A percentile compares a stretch with the other conserved stretches of the same genome.
These are phyloP conservation scores for Nebria brevicollis DNA, from an alignment of 2,888 invertebrate species.

Conservation along the genomic window DNA sequence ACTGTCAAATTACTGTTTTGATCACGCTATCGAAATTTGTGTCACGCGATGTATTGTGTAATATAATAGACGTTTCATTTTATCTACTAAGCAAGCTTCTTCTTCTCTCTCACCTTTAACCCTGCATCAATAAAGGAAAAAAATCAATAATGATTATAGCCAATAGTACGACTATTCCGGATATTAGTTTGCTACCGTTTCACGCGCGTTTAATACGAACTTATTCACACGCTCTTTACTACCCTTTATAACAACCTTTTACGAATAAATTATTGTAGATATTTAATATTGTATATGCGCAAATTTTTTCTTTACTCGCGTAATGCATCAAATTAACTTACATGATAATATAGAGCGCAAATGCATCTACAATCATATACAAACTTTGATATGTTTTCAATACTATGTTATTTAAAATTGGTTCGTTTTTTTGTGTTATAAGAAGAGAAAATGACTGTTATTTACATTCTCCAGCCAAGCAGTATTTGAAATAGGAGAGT, in stretches of 20 bases:
- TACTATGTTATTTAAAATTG: no score
- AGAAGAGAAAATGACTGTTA: no score
- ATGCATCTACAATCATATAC: no score
- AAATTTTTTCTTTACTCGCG: neutral
- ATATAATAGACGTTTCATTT: slow-evolving; percentile 44
- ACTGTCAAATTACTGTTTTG: slow-evolving; percentile 28
- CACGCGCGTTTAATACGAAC: slow-evolving; percentile 23
- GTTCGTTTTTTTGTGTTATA: no score
- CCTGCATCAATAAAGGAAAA: slow-evolving; percentile 16
- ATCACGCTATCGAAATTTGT: slow-evolving; percentile 41
- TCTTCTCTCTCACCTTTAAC: neutral
- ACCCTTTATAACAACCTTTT: neutral
- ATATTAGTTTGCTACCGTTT: slow-evolving; percentile 37
- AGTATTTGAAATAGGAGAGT: no score
- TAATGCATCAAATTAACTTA: neutral
- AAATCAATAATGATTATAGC: slow-evolving; percentile 42
- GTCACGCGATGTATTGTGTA: slow-evolving; percentile 45
- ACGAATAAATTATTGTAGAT: slow-evolving; percentile 30
- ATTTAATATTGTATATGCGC: neutral
- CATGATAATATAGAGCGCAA: no score
- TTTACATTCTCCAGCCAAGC: no score
- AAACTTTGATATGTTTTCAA: no score
- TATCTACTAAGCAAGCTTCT: slow-evolving; percentile 11
- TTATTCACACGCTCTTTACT: slow-evolving; percentile 17
- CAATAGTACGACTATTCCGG: slow-evolving; percentile 30